Conservation (phyloP, 2,888 invertebrate genomes). For the Diachrysia chrysitis region DNA sequence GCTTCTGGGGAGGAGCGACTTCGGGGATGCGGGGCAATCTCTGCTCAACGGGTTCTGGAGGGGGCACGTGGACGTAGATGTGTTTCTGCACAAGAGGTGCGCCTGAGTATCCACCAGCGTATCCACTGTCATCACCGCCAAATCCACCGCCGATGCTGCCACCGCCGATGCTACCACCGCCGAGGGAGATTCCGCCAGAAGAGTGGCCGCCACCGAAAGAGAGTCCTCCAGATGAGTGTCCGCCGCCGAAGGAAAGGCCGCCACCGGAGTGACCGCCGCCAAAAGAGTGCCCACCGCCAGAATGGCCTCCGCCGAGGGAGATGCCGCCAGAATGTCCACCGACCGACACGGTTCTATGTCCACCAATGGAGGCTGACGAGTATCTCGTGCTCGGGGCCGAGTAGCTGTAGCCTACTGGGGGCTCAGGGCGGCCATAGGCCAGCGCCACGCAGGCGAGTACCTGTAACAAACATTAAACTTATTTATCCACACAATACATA, state of each 20-base stretch:
- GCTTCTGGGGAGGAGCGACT: slow-evolving; percentile 94
- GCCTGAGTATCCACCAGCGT: slow-evolving; percentile 83
- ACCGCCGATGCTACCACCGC: slow-evolving; percentile 60
- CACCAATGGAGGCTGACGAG: slow-evolving; percentile 67
- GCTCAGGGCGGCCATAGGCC: slow-evolving; percentile 85
- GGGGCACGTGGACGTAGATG: slow-evolving; percentile 97
- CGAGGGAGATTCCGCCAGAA: slow-evolving; percentile 35
- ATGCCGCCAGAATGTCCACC: slow-evolving; percentile 62
- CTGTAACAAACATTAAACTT: slow-evolving; percentile 69
- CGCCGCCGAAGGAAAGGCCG: slow-evolving; percentile 63
- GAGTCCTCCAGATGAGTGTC: slow-evolving; percentile 66
- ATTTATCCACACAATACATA: slow-evolving; percentile 10
- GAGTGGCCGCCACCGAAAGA: slow-evolving; percentile 57
- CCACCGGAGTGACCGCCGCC: slow-evolving; percentile 73
- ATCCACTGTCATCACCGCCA: slow-evolving; percentile 79
- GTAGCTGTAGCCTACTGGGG: slow-evolving; percentile 87
- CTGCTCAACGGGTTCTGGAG: slow-evolving; percentile 94
- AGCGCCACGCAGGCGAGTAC: slow-evolving; percentile 86
- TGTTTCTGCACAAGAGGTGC: slow-evolving; percentile 94
- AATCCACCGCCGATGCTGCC: slow-evolving; percentile 65
- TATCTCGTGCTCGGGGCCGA: slow-evolving; percentile 76
- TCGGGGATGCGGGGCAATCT: slow-evolving; percentile 91
- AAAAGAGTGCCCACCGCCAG: slow-evolving; percentile 70
- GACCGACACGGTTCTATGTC: slow-evolving; percentile 46
- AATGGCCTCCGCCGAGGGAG: slow-evolving; percentile 70